Percentiles rank a stretch among this genome's conserved stretches.
Conservation (phyloP, 2,113 vertebrate species). For the Clarias magur region DNA sequence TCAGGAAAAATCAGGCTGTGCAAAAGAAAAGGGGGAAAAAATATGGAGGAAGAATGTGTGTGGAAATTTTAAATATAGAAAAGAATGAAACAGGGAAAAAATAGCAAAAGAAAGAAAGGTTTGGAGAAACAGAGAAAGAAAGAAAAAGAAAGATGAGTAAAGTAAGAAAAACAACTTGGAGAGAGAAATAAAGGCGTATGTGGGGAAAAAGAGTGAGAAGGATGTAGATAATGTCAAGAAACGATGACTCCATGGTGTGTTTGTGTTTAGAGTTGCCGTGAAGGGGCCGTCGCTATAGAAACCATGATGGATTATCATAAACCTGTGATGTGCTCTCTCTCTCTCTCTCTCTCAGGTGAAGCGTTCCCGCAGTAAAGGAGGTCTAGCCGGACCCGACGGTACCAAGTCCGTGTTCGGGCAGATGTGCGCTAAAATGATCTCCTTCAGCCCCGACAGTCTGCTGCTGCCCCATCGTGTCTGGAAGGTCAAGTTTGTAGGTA, state of each 20-base stretch:
- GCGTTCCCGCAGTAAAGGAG: constrained; percentile 97
- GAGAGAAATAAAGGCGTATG: background rate
- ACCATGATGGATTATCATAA: background rate
- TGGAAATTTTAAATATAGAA: no score
- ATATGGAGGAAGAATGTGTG: no score
- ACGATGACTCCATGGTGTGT: background rate
- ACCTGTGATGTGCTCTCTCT: background rate
- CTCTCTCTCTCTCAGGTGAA: constrained; percentile 80
- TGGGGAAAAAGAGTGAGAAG: background rate
- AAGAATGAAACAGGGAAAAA: no score
- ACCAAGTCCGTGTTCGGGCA: constrained; percentile 98
- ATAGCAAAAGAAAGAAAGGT: no score
- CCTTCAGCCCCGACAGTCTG: constrained; percentile 94
- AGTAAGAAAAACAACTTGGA: background rate
- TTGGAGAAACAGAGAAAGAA: no score
- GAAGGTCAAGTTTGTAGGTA: constrained; percentile 99
- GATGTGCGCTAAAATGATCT: constrained; percentile 98
- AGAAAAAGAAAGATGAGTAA: background rate
- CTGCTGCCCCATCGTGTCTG: constrained; percentile 95
- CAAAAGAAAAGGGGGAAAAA: no score
- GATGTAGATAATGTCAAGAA: no score
- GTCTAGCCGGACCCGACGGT: constrained; percentile 93
- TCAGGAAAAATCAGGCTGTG: no score
- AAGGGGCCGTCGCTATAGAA: background rate
- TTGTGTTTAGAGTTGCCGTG: background rate